Evolutionary conservation across 2,888 invertebrate species (phyloP).

Genomic region (Globia sparganii): DNA sequence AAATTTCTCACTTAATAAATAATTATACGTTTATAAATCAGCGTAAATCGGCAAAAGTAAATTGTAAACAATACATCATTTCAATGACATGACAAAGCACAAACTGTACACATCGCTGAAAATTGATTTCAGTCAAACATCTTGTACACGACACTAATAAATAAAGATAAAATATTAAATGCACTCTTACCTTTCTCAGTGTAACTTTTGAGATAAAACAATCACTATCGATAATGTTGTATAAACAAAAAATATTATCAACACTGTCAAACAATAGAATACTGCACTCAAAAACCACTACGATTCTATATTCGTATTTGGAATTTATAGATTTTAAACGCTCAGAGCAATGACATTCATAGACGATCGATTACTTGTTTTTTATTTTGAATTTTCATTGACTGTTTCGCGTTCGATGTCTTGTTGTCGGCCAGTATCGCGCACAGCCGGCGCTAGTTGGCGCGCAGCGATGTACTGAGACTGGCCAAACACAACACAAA

Average conservation of each 20-base stretch:
- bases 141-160: background rate
- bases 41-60: conserved; percentile 22
- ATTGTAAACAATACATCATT: conserved; percentile 20
- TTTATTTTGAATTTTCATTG: conserved; percentile 75
- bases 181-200: conserved; percentile 71
- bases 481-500: conserved; percentile 59
- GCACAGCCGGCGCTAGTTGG: conserved; percentile 78
- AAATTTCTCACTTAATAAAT: conserved; percentile 4
- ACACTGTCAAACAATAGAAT: conserved; percentile 53
- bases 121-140: conserved; percentile 1
- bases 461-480: conserved; percentile 83
- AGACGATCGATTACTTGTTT: conserved; percentile 43
- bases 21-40: background rate
- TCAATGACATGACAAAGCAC: conserved; percentile 54
- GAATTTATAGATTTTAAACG: conserved; percentile 67
- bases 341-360: conserved; percentile 77
- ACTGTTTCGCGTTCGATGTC: conserved; percentile 75
- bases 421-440: conserved; percentile 68
- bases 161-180: conserved; percentile 21
- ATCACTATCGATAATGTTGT: conserved; percentile 63
- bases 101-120: conserved; percentile 9
- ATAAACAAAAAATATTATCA: conserved; percentile 59
- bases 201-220: conserved; percentile 58
- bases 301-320: conserved; percentile 63
- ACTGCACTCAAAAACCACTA: conserved; percentile 76